phyloP scores from a whole-genome alignment of 2,888 invertebrate species.

The Cephus pygmeus region DNA sequence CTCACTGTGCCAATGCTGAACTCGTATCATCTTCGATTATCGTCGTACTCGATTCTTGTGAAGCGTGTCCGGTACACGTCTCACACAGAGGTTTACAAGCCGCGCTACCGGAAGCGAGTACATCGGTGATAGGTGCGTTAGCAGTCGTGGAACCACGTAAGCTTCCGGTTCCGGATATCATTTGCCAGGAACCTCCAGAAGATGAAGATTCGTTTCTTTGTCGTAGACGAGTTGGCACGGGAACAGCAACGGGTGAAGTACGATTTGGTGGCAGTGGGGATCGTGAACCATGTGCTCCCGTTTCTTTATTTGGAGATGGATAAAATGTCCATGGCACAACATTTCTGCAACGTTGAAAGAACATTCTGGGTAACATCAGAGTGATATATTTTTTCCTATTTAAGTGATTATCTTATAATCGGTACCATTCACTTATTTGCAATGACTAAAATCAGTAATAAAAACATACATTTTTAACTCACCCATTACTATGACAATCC shows the following conservation, averaged over 20 bases:
- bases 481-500: conserved; percentile 59
- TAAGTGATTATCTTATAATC: background rate
- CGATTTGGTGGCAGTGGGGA: conserved; percentile 63
- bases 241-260: conserved; percentile 76
- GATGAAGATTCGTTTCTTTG: conserved; percentile 73
- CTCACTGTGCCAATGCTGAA: conserved; percentile 47
- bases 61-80: conserved; percentile 58
- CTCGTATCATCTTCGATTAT: conserved; percentile 63
- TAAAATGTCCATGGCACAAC: conserved; percentile 52
- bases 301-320: conserved; percentile 55
- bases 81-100: conserved; percentile 49
- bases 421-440: background rate
- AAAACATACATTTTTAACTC: conserved; percentile 14
- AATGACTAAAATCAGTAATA: background rate
- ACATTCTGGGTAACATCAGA: background rate
- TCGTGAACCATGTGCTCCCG: conserved; percentile 47
- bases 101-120: conserved; percentile 47
- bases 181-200: conserved; percentile 76
- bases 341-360: conserved; percentile 40
- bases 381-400: background rate
- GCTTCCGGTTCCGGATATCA: conserved; percentile 77
- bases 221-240: conserved; percentile 67
- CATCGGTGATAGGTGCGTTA: conserved; percentile 54
- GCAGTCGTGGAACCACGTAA: conserved; percentile 69
- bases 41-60: conserved; percentile 66